Evolutionary conservation across 2,797 vertebrate genomes (phyloP), one percentile per base, ranked within the genome.

Genomic region (Chrysolophus pictus): DNA sequence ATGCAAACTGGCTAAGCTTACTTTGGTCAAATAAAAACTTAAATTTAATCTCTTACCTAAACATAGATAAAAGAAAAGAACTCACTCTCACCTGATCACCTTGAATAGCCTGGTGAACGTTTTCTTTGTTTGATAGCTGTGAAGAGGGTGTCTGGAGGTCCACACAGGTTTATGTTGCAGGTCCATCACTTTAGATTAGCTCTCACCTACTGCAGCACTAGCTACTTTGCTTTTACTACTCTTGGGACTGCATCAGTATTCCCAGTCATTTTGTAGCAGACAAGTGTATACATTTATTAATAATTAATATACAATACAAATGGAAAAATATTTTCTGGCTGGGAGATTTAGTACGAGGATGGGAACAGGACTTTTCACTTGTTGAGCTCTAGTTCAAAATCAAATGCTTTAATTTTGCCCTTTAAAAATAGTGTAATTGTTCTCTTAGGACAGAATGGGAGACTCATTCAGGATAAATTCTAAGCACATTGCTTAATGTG

Each of bases 381-480:
- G 56, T 86, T 37, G 76, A 41, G 86, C 56, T 84, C 47, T 92
- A 37, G 19, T 86, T 91, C 71, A 74, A 79, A 91, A 78, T 91
- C 59, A 93, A 90, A 46, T 86, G n/a, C 47, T 91, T 90, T 75
- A 31, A 39, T 92, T 91, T 92, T 2, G 5, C 75, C 49, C 33
- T 64, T 88, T 79, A 62, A 87, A 63, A 70, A 5, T 7, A 90
- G 22, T 29, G n/a, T 60, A 84, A 92, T 78, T 95, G 33, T 84
- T 87, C 70, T 79, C 65, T 60, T 94, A 64, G 21, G 74, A 19
- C 39, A 87, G 60, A 28, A 47, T 18, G 58, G 91, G 46, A 90
- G 67, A 68, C 89, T 94, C 19, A 22, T 22, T 21, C 33, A 63
- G 55, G 75, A 83, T 93, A 85, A 83, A 71, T 95, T 95, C 44